A percentile compares a stretch with the other conserved stretches of the same genome.
Conservation (phyloP, 23 tunicate species). For the Styela plicata region DNA sequence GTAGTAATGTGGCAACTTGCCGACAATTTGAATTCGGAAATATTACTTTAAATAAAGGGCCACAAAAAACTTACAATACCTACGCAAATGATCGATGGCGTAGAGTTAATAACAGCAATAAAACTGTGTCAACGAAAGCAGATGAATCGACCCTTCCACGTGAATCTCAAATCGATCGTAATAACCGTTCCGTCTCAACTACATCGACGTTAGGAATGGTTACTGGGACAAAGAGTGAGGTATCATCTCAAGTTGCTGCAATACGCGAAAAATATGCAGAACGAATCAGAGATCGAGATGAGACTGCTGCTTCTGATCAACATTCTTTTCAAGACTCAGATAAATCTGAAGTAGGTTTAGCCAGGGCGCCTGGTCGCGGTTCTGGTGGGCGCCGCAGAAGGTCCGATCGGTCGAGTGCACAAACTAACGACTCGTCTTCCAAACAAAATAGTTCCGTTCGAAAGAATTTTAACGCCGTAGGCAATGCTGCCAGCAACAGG, state of each 20-base stretch:
- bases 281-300: neutral
- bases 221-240: neutral
- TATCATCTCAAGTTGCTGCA: constrained; percentile 8
- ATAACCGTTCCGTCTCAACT: constrained; percentile 6
- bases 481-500: neutral
- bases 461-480: neutral
- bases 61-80: neutral
- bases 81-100: constrained; percentile 1
- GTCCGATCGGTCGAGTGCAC: neutral
- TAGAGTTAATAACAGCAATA: neutral
- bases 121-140: neutral
- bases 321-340: neutral
- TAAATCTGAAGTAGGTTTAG: neutral
- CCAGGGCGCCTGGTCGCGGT: neutral
- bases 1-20: no score
- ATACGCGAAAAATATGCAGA: constrained; percentile 17
- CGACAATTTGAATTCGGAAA: neutral
- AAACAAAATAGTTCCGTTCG: neutral
- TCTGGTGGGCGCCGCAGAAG: neutral
- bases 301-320: neutral
- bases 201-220: neutral
- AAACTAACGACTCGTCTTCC: neutral
- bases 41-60: neutral
- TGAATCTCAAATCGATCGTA: constrained; percentile 10
- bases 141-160: neutral